These are phyloP conservation scores for Cryptoprocta ferox DNA, from an alignment of 2,797 vertebrate species.

Conservation along the genomic window DNA sequence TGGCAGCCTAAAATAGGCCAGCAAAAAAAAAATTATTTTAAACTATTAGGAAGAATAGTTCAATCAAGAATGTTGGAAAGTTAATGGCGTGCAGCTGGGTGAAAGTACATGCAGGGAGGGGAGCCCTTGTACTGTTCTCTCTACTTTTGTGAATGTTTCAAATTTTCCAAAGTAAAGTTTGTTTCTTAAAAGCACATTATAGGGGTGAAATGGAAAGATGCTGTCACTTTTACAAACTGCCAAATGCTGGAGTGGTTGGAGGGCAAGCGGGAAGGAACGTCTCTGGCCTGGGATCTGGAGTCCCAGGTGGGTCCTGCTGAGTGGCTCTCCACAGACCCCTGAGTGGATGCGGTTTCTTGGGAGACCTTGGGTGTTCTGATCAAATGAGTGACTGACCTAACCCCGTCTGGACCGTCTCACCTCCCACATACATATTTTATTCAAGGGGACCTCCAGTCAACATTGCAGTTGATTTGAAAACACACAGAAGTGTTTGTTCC, in stretches of 20 bases:
- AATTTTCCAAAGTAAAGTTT: neutral
- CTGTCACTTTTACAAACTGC: neutral
- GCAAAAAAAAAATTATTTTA: neutral
- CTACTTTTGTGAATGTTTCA: neutral
- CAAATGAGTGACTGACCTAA: neutral
- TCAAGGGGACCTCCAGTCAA: neutral
- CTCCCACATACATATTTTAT: neutral
- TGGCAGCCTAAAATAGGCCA: neutral
- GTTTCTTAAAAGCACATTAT: neutral
- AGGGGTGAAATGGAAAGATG: neutral
- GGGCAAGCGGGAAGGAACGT: accelerated
- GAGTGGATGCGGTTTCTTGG: neutral
- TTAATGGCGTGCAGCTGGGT: neutral
- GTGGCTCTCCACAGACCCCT: accelerated
- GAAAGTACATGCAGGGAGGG: accelerated
- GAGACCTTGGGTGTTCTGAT: neutral
- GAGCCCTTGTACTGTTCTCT: neutral
- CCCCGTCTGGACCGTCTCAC: neutral
- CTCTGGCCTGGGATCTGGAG: neutral
- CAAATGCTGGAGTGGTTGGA: neutral
- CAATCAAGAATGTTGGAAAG: neutral
- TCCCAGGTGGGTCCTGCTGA: neutral
- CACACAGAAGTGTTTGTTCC: neutral
- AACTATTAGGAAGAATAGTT: neutral
- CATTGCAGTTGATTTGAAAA: neutral